Evolutionary conservation across 2,797 vertebrate species (phyloP).

Genomic region (Acrocephalus scirpaceus): DNA sequence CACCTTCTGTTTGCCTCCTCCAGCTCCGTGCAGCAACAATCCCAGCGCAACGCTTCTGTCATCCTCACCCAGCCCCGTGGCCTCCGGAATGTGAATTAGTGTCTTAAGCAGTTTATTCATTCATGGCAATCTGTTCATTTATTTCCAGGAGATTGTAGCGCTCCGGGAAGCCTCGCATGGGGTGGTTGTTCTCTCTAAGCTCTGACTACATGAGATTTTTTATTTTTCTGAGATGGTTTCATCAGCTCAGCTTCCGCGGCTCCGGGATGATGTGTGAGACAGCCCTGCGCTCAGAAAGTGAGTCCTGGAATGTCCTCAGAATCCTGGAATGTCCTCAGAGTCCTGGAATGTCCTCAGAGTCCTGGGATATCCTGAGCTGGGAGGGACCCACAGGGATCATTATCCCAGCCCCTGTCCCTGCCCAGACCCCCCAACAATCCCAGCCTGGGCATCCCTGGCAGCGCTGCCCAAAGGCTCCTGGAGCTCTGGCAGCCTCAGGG

Average conservation of each 20-base stretch:
- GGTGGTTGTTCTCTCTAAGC: background rate
- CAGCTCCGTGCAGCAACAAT: background rate
- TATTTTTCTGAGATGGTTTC: background rate
- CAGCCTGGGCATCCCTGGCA: background rate
- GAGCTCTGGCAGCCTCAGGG: background rate
- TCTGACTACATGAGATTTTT: background rate
- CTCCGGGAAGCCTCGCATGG: background rate
- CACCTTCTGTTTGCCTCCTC: constrained; percentile 28
- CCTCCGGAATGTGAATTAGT: constrained; percentile 53
- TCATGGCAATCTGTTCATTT: constrained; percentile 62
- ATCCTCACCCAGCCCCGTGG: background rate
- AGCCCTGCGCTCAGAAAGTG: background rate
- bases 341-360: no score
- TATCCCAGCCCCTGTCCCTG: background rate
- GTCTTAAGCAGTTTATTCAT: constrained; percentile 53
- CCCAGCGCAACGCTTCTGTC: background rate
- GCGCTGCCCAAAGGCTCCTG: rapidly evolving
- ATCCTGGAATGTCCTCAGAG: no score
- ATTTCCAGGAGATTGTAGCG: constrained; percentile 18
- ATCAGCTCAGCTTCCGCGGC: background rate
- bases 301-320: background rate
- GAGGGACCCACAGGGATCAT: background rate
- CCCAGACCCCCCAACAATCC: background rate
- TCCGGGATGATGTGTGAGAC: background rate
- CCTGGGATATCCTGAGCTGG: background rate